Conservation (phyloP, 1,140 invertebrate genomes). For the Tetramorium alpestre region DNA sequence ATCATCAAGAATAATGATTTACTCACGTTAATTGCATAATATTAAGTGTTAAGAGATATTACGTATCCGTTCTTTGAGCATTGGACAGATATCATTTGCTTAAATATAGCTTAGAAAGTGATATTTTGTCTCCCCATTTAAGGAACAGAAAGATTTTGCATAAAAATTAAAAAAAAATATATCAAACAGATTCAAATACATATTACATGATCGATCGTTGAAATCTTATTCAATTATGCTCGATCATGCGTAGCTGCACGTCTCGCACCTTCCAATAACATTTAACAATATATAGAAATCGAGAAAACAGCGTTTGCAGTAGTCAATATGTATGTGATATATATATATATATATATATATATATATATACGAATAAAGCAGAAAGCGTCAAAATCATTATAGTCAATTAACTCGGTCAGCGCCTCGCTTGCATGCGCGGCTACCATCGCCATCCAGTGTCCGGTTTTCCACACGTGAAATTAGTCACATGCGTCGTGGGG, state of each 20-base stretch:
- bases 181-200: not conserved
- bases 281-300: slow-evolving; percentile 1
- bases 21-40: not conserved
- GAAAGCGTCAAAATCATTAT: slow-evolving; percentile 38
- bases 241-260: not conserved
- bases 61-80: not conserved
- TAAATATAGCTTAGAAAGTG: not conserved
- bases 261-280: slow-evolving; percentile 13
- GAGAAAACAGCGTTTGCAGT: slow-evolving; percentile 25
- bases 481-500: not conserved
- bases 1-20: not conserved
- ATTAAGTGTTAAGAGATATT: not conserved
- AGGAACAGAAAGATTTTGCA: not conserved
- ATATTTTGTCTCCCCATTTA: not conserved
- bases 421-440: not conserved
- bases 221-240: not conserved
- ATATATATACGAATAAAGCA: slow-evolving; percentile 43
- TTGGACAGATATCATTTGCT: not conserved
- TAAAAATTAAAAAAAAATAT: not conserved
- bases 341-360: slow-evolving; percentile 32
- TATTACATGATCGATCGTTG: not conserved
- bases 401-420: slow-evolving; percentile 14
- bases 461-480: slow-evolving; percentile 7
- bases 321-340: slow-evolving; percentile 2
- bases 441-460: not conserved